These are phyloP conservation scores for Pterostichus madidus DNA, from an alignment of 2,888 invertebrate genomes.

Conservation along the genomic window DNA sequence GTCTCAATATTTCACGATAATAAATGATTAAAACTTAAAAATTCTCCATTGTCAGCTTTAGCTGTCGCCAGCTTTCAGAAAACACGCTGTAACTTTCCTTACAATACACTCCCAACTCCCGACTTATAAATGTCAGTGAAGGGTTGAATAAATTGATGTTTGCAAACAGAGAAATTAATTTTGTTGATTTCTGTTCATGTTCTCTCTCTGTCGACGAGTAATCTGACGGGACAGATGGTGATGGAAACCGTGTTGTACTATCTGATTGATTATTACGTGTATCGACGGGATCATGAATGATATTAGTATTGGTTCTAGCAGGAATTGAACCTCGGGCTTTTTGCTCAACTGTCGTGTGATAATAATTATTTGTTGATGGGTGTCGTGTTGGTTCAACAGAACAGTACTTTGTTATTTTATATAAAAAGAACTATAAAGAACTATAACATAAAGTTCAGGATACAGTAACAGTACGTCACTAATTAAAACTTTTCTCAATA, in stretches of 20 bases:
- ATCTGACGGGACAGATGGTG: background rate
- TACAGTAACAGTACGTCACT: too few species aligned
- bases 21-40: constrained; percentile 52
- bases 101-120: constrained; percentile 75
- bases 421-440: too few species aligned
- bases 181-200: constrained; percentile 69
- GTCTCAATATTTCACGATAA: constrained; percentile 49
- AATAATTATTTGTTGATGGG: too few species aligned
- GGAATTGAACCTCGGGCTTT: constrained; percentile 1
- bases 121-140: constrained; percentile 77
- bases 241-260: too few species aligned
- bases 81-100: constrained; percentile 68
- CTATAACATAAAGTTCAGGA: too few species aligned
- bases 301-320: background rate
- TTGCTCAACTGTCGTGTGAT: too few species aligned
- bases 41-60: constrained; percentile 38
- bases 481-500: too few species aligned
- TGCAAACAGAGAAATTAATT: constrained; percentile 76
- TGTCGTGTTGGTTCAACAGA: too few species aligned
- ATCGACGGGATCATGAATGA: background rate
- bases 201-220: background rate
- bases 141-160: constrained; percentile 77
- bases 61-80: constrained; percentile 37
- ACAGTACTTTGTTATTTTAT: too few species aligned
- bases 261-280: constrained; percentile 30